Evolutionary conservation across 1,140 invertebrate species (phyloP), one percentile per base, ranked within the genome.

Genomic region (Megalonaias nervosa): DNA sequence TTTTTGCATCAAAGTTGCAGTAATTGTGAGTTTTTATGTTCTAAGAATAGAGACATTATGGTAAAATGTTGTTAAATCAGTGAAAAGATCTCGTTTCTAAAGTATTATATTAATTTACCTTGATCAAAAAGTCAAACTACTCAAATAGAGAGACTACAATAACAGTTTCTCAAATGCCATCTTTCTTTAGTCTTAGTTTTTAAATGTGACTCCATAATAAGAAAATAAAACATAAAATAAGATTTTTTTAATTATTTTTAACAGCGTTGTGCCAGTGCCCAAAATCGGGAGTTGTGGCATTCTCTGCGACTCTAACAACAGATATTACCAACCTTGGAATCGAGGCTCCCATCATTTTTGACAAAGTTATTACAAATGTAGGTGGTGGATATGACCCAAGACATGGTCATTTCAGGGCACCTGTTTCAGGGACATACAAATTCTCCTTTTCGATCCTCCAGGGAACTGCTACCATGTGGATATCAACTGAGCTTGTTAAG

Each of bases 301-400:
- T 78, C 65, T 68, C 76, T 12, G 76, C 76, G 14, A 67, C 76
- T 3, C 3, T 78, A 12, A 78, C 76, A 1, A 73, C 56, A 3
- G 71, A 78, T 26, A 69, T 69, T 16, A 68, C 70, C 19, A 73
- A 73, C 58, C 74, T 78, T 38, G 76, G 76, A 19, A 60, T 66
- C 14, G 26, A 81, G 58, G 76, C 81, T 23, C 77, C 82, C 59
- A 75, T 86, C 48, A 64, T 82, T 31, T 86, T 84, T 66, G 85
- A 87, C 72, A 79, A 81, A 17, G 83, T 87, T 6, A 72, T 84
- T 15, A 86, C 85, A 12, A 87, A 87, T 66, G 77, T 81, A 1
- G 85, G 84, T 26, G 75, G 75, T 15, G 82, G 72, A 2, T 87
- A 87, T 61, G 77, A 83, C 48, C 23, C 65, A 21, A 69, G 69